Evolutionary conservation across 2,888 invertebrate genomes (phyloP), one percentile per base, ranked within the genome.

Genomic region (Diadromus collaris): DNA sequence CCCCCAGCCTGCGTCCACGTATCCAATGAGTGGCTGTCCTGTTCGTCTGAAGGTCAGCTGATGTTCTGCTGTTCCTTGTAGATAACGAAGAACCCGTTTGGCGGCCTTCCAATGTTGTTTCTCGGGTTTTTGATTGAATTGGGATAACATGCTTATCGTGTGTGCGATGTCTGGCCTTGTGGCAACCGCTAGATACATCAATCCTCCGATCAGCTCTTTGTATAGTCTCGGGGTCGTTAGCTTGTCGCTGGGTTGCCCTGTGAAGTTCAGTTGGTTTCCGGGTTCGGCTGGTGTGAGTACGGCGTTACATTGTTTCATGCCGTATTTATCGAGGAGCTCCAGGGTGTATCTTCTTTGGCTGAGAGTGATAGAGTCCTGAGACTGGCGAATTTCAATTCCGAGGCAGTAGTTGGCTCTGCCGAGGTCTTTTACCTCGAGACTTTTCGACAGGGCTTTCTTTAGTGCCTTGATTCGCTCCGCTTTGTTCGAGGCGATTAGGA

Each of bases 401-500:
- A 79, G 67, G 38, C 79, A 82, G 44, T 78, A 73, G 0, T 73
- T 70, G 2, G 41, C 71, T 19, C 3, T 24, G 16, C 73, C 78
- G n/a, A 78, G 54, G 38, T 79, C 68, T 38, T 54, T 77, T 2
- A 81, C 61, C 21, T 81, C 70, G 19, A 79, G 68, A 21, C 38
- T 48, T 2, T 41, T 29, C 1, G 60, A 19, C 13, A 80, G 60
- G 6, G 10, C 41, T 34, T 2, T 7, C 16, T 51, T 48, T 10
- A 75, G 10, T 32, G 27, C 29, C 9, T 58, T 24, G 6, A 65
- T 63, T 32, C 2, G 7, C 6, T 27, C 19, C 1, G 21, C 2
- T 10, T 58, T 19, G 6, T 51, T 51, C 16, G 78, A 64, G 29
- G 64, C 71, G 19, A 80, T 29, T 5, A 80, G 38, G 9, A 80